These are phyloP conservation scores for Colius striatus DNA, from an alignment of 2,113 vertebrate genomes.

Conservation along the genomic window DNA sequence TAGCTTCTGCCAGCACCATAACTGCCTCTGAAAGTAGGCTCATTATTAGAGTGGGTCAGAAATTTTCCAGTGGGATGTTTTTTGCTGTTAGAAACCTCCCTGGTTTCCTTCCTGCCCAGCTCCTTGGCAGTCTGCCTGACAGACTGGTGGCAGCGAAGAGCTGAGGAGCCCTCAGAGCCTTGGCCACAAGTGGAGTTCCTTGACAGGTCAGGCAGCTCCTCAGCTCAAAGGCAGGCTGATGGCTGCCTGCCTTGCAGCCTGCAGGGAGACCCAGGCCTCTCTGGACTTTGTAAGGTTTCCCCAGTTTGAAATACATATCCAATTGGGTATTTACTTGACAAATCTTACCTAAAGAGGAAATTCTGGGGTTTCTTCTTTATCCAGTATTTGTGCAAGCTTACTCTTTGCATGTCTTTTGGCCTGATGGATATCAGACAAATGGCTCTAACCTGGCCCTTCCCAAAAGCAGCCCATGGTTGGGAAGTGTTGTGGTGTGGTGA, in stretches of 20 bases:
- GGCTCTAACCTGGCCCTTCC: neutral
- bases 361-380: neutral
- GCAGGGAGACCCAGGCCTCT: neutral
- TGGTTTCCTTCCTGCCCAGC: constrained; percentile 58
- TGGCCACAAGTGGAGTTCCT: neutral
- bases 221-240: neutral
- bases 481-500: neutral
- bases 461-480: neutral
- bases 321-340: neutral
- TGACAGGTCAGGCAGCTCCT: neutral
- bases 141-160: constrained; percentile 29
- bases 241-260: neutral
- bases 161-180: neutral
- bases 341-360: neutral
- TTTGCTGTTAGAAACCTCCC: constrained; percentile 47
- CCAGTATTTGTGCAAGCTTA: neutral
- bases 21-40: neutral
- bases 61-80: constrained; percentile 55
- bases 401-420: neutral
- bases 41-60: constrained; percentile 29
- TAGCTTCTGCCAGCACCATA: constrained; percentile 6
- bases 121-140: constrained; percentile 37
- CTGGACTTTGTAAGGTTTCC: neutral
- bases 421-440: neutral
- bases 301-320: neutral